Base-by-base conservation (phyloP, 92 coral and sea anemone species). In the Palythoa caribaeorum region DNA sequence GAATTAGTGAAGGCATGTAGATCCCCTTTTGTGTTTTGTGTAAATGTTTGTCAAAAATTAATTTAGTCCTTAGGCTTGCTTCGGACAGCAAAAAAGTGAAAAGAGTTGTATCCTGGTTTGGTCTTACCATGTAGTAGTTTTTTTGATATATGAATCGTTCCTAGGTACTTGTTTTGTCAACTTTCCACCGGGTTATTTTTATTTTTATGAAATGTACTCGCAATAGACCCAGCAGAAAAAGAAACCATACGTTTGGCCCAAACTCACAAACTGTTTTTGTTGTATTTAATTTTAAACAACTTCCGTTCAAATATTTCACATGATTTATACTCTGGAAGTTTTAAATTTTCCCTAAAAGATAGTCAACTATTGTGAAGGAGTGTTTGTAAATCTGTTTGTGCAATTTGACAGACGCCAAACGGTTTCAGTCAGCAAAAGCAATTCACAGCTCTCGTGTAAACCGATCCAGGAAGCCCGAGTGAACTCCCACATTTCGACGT, bases 391-490 rank as follows among this genome's bases (percentile, higher is more conserved):
- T 28, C 28, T 16, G 38, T 19, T 76, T 48, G 12, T 19, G 9
- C 16, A 50, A 53, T 13, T 9, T 13, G 20, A 47, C 20, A 7
- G 19, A 17, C 9, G 40, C 40, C 60, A 51, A 76, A 53, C 39
- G 20, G 38, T 59, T 77, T 36, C 39, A 54, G 66, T 59, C 63
- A 16, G 21, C 77, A n/a, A 39, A 39, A 44, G 78, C 78, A 15
- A 21, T 76, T 76, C 39, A 20, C 3, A 2, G 72, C 53, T 59
- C 57, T 12, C 75, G 39, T 63, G 85, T 62, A 80, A 80, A 17
- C 59, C 65, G 86, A 81, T 81, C 86, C 63, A 68, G 75, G 86
- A 81, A 81, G 71, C 66, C 60, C 40, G 21, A 65, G 72, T 81
- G 75, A 81, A 81, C 85, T 59, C 75, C 85, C 75, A 80, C 35